Base-by-base conservation (phyloP, 1,140 invertebrate genomes). In the Ganaspis sp. region DNA sequence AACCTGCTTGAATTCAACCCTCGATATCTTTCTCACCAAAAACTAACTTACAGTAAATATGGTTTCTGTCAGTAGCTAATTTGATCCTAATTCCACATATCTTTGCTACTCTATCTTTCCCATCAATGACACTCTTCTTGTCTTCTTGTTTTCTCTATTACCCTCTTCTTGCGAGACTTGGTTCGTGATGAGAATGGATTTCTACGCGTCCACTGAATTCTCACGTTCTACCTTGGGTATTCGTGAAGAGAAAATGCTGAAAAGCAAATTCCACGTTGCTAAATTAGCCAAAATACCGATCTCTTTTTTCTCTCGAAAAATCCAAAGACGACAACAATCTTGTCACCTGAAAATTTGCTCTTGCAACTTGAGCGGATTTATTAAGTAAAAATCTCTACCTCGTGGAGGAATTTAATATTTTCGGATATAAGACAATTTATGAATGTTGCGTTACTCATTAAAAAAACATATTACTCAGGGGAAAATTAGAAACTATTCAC, bases 11-110 rank as follows among this genome's bases (percentile, higher is more conserved):
- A 69, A 71, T 70, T 76, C 86, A 84, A 87, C 84, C 80, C 83
- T 84, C 83, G 82, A 88, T 86, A 87, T 86, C 83, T 85, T 85
- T 81, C 77, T 53, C 72, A 74, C 72, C 81, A 70, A 86, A 84
- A 86, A 85, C 79, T 75, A 73, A 70, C 69, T 70, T 64, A 83
- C 83, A 83, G 85, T 87, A 86, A 83, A 82, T 26, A 58, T 26
- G 11, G 82, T 79, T 85, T 84, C 85, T 80, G 81, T 83, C 84
- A 83, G 84, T 84, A 86, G 81, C 86, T 88, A 86, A 88, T 87
- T 87, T 84, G 72, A 86, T 87, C 84, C 70, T 73, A 40, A 9
- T 58, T 76, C 9, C 26, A n/a, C n/a, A n/a, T n/a, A n/a, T 34
- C 29, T 34, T 34, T 34, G 2, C 29, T n/a, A n/a, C 2, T 34